These are phyloP conservation scores for Volucella inflata DNA, from an alignment of 2,888 invertebrate genomes.

Conservation along the genomic window DNA sequence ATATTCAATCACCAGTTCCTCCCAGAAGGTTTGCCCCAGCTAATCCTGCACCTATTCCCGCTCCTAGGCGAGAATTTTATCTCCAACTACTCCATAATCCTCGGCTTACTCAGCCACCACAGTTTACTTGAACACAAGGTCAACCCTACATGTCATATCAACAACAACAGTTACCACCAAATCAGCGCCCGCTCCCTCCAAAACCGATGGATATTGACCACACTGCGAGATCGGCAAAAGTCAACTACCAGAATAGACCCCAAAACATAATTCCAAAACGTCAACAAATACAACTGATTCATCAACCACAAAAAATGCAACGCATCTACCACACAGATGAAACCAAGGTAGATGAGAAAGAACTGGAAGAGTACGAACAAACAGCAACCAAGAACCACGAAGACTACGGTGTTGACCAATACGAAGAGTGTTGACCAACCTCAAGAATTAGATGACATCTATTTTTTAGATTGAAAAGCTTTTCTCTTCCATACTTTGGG, in stretches of 20 bases:
- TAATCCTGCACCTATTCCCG: conserved; percentile 20
- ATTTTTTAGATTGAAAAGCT: conserved; percentile 56
- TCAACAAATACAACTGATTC: conserved; percentile 32
- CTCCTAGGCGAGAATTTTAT: conserved; percentile 39
- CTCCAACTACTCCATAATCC: conserved; percentile 52
- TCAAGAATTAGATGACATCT: conserved; percentile 34
- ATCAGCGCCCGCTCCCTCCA: conserved; percentile 39
- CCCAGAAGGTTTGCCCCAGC: conserved; percentile 8
- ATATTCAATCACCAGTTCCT: conserved; percentile 30
- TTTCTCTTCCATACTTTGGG: conserved; percentile 45
- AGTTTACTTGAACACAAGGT: conserved; percentile 17
- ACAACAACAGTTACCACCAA: conserved; percentile 35
- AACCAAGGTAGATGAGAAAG: conserved; percentile 25
- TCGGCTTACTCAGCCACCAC: conserved; percentile 33
- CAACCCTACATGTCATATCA: conserved; percentile 13
- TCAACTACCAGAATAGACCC: conserved; percentile 26
- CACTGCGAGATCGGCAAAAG: conserved; percentile 14
- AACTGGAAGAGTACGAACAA: conserved; percentile 26
- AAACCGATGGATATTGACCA: conserved; percentile 38
- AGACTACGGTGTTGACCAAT: conserved; percentile 10
- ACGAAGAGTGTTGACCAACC: conserved; percentile 29
- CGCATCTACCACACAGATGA: conserved; percentile 33
- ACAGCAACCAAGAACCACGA: no score
- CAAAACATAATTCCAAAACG: conserved; percentile 26
- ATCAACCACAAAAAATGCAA: conserved; percentile 46